These are phyloP conservation scores for Phataginus tetradactyla DNA, from an alignment of 2,797 vertebrate species.

Conservation along the genomic window DNA sequence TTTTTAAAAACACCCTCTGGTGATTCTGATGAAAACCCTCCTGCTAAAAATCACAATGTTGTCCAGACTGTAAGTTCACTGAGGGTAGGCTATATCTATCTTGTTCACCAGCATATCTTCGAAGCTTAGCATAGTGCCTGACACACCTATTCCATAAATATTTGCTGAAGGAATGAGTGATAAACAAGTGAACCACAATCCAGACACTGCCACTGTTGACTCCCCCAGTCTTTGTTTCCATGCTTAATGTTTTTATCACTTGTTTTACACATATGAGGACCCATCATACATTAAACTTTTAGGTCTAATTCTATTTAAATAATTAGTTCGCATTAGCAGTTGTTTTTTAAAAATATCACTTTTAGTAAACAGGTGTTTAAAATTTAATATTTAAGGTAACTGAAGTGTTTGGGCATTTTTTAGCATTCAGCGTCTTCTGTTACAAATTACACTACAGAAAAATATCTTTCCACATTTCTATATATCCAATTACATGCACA, in stretches of 20 bases:
- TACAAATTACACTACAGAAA: neutral
- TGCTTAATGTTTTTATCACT: neutral
- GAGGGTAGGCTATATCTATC: neutral
- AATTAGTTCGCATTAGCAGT: no score
- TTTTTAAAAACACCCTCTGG: neutral
- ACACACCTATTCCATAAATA: neutral
- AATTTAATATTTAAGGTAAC: neutral
- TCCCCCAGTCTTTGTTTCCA: neutral
- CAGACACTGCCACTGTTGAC: neutral
- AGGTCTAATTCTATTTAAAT: no score
- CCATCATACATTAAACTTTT: neutral
- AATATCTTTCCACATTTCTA: neutral
- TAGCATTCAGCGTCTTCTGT: neutral
- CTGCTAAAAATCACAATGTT: neutral
- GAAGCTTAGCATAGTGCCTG: neutral
- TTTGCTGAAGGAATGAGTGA: neutral
- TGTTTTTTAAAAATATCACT: neutral
- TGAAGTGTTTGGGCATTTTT: neutral
- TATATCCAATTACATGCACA: neutral
- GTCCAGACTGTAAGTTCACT: neutral
- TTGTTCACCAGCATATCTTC: neutral
- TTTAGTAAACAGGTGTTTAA: constrained; percentile 13
- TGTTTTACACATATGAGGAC: neutral
- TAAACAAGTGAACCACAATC: neutral
- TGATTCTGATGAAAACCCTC: neutral